phyloP scores from a whole-genome alignment of 30 jellyfish, hydroid and myxozoan genomes.

The Mastigias papua region DNA sequence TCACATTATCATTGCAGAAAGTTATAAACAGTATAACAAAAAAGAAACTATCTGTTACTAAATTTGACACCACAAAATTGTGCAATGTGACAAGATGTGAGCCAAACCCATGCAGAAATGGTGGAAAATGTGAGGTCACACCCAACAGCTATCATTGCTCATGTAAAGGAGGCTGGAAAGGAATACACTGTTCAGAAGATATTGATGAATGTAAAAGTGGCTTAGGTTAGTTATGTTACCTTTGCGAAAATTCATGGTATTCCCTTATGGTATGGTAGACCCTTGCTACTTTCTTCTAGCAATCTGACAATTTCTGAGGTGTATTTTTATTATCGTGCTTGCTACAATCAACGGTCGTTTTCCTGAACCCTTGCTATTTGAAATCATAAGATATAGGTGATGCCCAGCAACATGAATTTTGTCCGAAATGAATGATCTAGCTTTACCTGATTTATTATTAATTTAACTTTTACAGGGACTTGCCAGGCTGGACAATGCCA shows the following conservation, averaged over 20 bases:
- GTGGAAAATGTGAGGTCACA: slow-evolving; percentile 85
- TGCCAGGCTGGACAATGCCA: slow-evolving; percentile 75
- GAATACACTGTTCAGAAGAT: slow-evolving; percentile 80
- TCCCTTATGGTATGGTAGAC: not conserved
- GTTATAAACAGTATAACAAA: slow-evolving; percentile 14
- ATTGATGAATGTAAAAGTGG: slow-evolving; percentile 71
- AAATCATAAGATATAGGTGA: no score
- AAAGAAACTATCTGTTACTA: slow-evolving; percentile 59
- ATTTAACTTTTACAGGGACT: not conserved
- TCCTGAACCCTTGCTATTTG: no score
- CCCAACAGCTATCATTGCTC: slow-evolving; percentile 79
- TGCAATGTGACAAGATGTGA: slow-evolving; percentile 87
- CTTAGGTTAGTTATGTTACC: no score
- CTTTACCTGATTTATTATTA: no score
- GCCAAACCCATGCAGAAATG: slow-evolving; percentile 86
- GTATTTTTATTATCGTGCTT: no score
- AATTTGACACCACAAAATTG: slow-evolving; percentile 33
- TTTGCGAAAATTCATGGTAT: no score
- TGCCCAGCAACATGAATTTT: no score
- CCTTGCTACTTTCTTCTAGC: no score
- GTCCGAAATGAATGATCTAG: no score
- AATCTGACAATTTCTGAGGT: no score
- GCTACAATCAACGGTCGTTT: no score
- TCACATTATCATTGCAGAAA: slow-evolving; percentile 2
- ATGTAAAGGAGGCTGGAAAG: slow-evolving; percentile 87